Base-by-base conservation (phyloP, 2,888 invertebrate species). In the Drosophila vallismaia region DNA sequence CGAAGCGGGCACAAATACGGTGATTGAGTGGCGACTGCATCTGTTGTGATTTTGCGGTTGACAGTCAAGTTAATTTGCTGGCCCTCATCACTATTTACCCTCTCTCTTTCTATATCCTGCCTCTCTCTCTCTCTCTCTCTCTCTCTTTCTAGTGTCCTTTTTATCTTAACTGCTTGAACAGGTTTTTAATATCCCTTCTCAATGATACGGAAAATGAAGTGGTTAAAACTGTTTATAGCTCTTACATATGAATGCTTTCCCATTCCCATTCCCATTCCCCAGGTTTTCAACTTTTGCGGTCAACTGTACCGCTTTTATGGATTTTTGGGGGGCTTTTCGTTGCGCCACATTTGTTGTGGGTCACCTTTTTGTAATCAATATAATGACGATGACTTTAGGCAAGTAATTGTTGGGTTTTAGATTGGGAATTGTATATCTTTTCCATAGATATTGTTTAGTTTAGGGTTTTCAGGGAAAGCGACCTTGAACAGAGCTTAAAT, bases 31-130 rank as follows among this genome's bases (percentile, higher is more conserved):
- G 49, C 76, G 74, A 74, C 84, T 81, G 81, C 81, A 83, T 83
- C 84, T 81, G 84, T 81, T 83, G 75, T 81, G 84, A 83, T 81
- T 83, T 83, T 81, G 81, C 81, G 84, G 81, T 80, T 81, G 84
- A 83, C 81, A 81, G 81, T 81, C 73, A 68, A 83, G 78, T 83
- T 83, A 83, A 81, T 81, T 81, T 80, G 71, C 69, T 76, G 67
- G 75, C 45, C 44, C 38, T 28, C 9, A 10, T 6, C 12, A 10
- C 24, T n/a, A n/a, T 31, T 8, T 28, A 28, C 6, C 28, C 28
- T 28, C 28, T 10, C 4, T 4, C n/a, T 12, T n/a, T 4, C 10
- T 48, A 14, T 5, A 14, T 1, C 19, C 19, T 14, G 14, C 14
- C 1, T 19, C 19, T n/a, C n/a, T 9, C 70, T 63, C 71, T 63